Evolutionary conservation across 2,888 invertebrate genomes (phyloP).

Genomic region (Harpalus rubripes): DNA sequence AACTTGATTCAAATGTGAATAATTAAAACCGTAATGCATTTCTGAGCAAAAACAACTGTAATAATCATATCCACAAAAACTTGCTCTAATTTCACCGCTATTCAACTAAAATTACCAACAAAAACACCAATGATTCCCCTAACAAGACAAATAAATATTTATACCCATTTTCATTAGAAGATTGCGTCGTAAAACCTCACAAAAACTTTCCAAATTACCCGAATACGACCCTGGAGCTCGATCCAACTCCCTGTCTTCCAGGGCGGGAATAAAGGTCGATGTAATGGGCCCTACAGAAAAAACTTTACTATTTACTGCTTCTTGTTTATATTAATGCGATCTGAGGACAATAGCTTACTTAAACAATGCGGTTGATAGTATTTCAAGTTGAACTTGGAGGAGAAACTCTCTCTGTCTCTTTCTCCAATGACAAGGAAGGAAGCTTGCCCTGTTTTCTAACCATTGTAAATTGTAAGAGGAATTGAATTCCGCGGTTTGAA

Average conservation of each 20-base stretch:
- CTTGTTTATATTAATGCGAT: slow-evolving; percentile 71
- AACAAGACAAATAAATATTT: slow-evolving; percentile 34
- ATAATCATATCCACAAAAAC: slow-evolving; percentile 11
- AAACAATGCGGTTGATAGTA: slow-evolving; percentile 67
- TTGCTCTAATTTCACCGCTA: not conserved
- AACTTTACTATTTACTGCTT: slow-evolving; percentile 72
- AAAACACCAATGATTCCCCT: slow-evolving; percentile 15
- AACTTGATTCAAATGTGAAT: not conserved
- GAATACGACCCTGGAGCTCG: slow-evolving; percentile 24
- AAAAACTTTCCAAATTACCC: slow-evolving; percentile 46
- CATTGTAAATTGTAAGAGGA: slow-evolving; percentile 16
- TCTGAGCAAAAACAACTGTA: not conserved
- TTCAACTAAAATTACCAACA: not conserved
- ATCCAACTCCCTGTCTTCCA: not conserved
- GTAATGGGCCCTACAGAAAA: slow-evolving; percentile 68
- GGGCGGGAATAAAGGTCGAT: slow-evolving; percentile 44
- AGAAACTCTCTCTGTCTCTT: not conserved
- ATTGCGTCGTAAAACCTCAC: slow-evolving; percentile 15
- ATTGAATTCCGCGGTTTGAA: slow-evolving; percentile 15
- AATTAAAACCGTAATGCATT: not conserved
- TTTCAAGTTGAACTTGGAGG: slow-evolving; percentile 64
- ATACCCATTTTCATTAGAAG: slow-evolving; percentile 39
- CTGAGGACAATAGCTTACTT: slow-evolving; percentile 68
- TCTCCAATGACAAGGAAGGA: not conserved
- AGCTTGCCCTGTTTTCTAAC: not conserved